Evolutionary conservation across 2,797 vertebrate genomes (phyloP).

Genomic region (Gastrophryne carolinensis): DNA sequence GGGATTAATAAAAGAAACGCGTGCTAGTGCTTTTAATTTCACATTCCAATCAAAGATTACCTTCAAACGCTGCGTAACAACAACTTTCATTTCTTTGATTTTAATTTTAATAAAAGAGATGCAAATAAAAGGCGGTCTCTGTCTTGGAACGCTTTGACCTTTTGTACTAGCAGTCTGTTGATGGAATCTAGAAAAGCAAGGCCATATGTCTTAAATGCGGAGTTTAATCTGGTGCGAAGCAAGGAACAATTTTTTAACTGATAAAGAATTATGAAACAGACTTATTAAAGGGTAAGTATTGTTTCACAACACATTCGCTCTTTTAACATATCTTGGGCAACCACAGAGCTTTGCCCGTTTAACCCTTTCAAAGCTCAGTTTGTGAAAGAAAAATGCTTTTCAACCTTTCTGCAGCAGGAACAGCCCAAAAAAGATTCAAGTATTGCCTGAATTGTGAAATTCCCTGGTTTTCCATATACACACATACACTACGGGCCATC

Average conservation of each 20-base stretch:
- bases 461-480: no score
- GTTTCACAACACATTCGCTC: no score
- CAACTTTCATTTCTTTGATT: background rate
- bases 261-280: no score
- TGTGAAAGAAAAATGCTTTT: no score
- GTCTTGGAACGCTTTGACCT: background rate
- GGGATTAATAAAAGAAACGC: conserved; percentile 7
- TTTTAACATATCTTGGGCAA: no score
- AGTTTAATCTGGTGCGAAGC: background rate
- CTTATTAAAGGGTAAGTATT: no score
- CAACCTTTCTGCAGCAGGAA: no score
- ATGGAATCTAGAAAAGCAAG: background rate
- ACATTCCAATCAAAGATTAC: background rate
- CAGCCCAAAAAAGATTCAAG: no score
- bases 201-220: background rate
- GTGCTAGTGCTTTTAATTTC: conserved; percentile 1
- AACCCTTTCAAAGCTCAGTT: no score
- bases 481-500: no score
- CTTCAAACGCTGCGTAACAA: background rate
- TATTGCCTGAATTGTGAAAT: no score
- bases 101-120: conserved; percentile 13
- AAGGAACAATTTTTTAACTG: background rate
- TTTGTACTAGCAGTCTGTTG: background rate
- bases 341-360: no score
- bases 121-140: background rate